phyloP scores from a whole-genome alignment of 2,888 invertebrate genomes.

The Agriopis aurantiaria region DNA sequence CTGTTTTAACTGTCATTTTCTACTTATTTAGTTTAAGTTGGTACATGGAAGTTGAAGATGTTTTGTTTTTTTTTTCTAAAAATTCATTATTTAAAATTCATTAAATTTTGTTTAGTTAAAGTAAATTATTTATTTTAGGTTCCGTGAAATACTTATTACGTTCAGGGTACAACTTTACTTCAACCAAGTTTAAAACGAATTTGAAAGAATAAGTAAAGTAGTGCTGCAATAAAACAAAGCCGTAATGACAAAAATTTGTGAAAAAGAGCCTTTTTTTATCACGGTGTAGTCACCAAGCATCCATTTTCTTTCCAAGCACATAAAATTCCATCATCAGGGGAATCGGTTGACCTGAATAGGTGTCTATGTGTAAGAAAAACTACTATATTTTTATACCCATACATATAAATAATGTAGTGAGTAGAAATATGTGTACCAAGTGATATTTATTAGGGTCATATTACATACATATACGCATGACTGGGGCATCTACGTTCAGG shows the following conservation, averaged over 20 bases:
- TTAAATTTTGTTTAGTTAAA: too few species aligned
- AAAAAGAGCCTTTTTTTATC: not conserved
- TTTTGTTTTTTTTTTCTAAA: too few species aligned
- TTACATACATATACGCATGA: conserved; percentile 70
- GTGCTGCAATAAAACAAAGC: too few species aligned
- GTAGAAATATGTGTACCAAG: conserved; percentile 72
- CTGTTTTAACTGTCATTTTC: too few species aligned
- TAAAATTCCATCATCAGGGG: conserved; percentile 37
- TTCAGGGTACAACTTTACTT: too few species aligned
- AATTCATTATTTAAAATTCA: too few species aligned
- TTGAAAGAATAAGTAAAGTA: too few species aligned
- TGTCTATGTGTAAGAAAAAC: conserved; percentile 42
- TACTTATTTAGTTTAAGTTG: too few species aligned
- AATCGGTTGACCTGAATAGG: conserved; percentile 43
- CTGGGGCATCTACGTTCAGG: conserved; percentile 54
- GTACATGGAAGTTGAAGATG: too few species aligned
- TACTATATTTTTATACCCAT: conserved; percentile 46
- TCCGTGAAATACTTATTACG: too few species aligned
- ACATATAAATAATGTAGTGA: conserved; percentile 47
- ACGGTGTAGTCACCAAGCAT: conserved; percentile 28
- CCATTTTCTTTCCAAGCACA: conserved; percentile 21
- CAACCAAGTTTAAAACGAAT: too few species aligned
- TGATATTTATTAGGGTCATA: conserved; percentile 79
- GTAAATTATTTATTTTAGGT: too few species aligned
- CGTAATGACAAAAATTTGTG: not conserved